Base-by-base conservation (phyloP, 92 coral and sea anemone species). In the Actinostola sp. region DNA sequence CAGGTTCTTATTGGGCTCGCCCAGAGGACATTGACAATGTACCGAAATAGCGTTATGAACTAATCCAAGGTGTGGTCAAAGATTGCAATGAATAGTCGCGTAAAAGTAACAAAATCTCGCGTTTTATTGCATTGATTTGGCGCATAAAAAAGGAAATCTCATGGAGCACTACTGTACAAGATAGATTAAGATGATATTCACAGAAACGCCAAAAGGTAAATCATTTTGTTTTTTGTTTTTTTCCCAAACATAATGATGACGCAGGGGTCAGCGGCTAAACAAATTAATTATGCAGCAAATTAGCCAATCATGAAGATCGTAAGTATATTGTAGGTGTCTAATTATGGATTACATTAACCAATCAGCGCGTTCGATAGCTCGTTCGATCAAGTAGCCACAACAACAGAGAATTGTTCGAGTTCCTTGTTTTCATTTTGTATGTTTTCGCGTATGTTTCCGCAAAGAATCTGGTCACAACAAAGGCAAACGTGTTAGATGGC, bases 251-350 rank as follows among this genome's bases (percentile, higher is more conserved):
- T 24, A 48, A 30, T 2, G 23, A 25, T 64, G 57, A 63, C 65
- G 46, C 50, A 75, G 29, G 12, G 72, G 81, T 52, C 63, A 64
- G 72, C 63, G 60, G 62, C 53, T 48, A 23, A 73, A 45, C 67
- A 57, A 73, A 58, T 48, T 61, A 73, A 73, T 61, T 75, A 75
- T 64, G 60, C 61, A 30, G 57, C 71, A 49, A 68, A 75, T 63
- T 75, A 49, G 44, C 81, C 81, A 75, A 75, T 75, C 81, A 75
- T 26, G 61, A 55, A 4, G 34, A 27, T 25, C 81, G 81, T 75
- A 26, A 75, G 63, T 61, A 44, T 24, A 75, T 63, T 75, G 81
- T 75, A 16, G 3, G 25, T 75, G 14, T 19, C 57, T 32, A 46
- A 75, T 75, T 61, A 64, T 64, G 49, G 59, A 0, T 15, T 13